phyloP scores from a whole-genome alignment of 2,888 invertebrate genomes.

The Leucozona laternaria region DNA sequence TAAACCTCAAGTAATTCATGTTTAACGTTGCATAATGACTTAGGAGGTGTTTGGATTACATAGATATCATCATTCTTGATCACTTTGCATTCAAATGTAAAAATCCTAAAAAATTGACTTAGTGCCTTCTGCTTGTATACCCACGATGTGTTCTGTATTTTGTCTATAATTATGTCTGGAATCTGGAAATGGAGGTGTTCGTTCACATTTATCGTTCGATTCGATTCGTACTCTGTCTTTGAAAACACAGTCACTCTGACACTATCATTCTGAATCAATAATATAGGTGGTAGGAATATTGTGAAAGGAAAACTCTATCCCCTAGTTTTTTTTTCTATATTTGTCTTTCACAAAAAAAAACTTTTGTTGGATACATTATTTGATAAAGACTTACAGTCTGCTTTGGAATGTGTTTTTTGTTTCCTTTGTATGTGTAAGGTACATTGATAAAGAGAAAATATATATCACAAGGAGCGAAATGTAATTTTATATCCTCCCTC shows the following conservation, averaged over 20 bases:
- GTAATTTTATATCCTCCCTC: conserved; percentile 26
- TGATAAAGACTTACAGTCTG: conserved; percentile 44
- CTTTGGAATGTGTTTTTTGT: conserved; percentile 25
- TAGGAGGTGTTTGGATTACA: too few relatives aligned
- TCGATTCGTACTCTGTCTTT: conserved; percentile 10
- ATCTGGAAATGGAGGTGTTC: conserved; percentile 41
- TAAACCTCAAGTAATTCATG: too few relatives aligned
- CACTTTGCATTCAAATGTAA: too few relatives aligned
- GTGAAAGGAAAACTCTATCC: conserved; percentile 31
- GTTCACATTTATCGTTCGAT: neutral
- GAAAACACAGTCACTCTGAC: neutral
- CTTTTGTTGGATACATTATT: neutral
- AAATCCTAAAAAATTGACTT: too few relatives aligned
- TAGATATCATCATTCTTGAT: too few relatives aligned
- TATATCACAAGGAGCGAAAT: conserved; percentile 13
- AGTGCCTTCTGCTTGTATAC: too few relatives aligned
- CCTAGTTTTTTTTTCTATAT: neutral
- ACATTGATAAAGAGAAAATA: conserved; percentile 21
- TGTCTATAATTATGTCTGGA: conserved; percentile 9
- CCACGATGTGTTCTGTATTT: neutral
- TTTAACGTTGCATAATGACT: too few relatives aligned
- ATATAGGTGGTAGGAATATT: conserved; percentile 25
- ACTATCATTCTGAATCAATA: conserved; percentile 14
- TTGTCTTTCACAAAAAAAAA: neutral
- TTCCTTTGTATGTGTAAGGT: neutral